phyloP scores from a whole-genome alignment of 2,797 vertebrate species.

The Channa striata region DNA sequence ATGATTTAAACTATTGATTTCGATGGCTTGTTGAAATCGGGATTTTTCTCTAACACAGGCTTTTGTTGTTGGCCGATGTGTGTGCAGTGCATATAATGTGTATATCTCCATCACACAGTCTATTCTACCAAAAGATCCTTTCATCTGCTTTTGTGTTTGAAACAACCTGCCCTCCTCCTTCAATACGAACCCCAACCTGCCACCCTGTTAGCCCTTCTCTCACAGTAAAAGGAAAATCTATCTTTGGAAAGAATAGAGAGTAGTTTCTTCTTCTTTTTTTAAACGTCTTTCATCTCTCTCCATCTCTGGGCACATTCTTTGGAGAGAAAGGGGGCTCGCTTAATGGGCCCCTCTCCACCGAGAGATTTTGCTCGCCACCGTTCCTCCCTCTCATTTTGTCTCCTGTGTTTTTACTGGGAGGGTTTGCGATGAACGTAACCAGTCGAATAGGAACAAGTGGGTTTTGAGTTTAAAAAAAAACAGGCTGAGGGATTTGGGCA shows the following conservation, averaged over 20 bases:
- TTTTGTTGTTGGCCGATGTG: constrained; percentile 11
- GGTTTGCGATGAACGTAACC: constrained; percentile 63
- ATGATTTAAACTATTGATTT: constrained; percentile 32
- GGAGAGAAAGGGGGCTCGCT: constrained; percentile 57
- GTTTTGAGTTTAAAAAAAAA: constrained; percentile 45
- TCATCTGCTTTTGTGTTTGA: constrained; percentile 81
- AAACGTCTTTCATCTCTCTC: constrained; percentile 81
- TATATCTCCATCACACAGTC: constrained; percentile 50
- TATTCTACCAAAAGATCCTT: constrained; percentile 74
- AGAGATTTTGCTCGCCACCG: constrained; percentile 65
- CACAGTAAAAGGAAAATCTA: constrained; percentile 66
- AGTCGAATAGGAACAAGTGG: constrained; percentile 59
- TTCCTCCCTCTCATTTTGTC: constrained; percentile 68
- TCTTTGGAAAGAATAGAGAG: constrained; percentile 77
- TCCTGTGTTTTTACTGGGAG: constrained; percentile 61
- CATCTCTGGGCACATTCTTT: constrained; percentile 77
- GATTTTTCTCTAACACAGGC: constrained; percentile 11
- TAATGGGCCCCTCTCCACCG: constrained; percentile 75
- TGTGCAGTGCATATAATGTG: constrained; percentile 23
- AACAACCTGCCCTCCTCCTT: constrained; percentile 77
- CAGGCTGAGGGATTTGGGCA: constrained; percentile 47
- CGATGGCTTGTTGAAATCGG: constrained; percentile 14
- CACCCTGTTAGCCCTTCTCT: constrained; percentile 66
- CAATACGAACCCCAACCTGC: constrained; percentile 64
- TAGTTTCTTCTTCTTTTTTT: constrained; percentile 13